These are phyloP conservation scores for Turritopsis rubra DNA, from an alignment of 30 jellyfish, hydroid and myxozoan species.

Conservation along the genomic window DNA sequence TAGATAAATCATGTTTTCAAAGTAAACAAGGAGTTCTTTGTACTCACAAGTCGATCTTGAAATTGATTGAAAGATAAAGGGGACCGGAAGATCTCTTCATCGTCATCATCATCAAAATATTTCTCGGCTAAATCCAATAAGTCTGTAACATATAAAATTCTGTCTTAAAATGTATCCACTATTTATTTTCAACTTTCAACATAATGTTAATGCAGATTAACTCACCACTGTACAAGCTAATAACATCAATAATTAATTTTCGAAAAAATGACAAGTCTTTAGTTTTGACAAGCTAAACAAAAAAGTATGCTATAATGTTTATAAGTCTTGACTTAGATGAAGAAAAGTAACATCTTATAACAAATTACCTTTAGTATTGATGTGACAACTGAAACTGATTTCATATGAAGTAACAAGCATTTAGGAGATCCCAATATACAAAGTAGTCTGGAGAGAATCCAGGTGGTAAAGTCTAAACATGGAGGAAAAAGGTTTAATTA, in stretches of 20 bases:
- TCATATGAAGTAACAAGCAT: slow-evolving; percentile 44
- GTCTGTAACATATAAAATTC: background rate
- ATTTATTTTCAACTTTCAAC: background rate
- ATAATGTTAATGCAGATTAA: background rate
- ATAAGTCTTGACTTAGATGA: too few species aligned
- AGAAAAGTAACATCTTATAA: too few species aligned
- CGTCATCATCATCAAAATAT: background rate
- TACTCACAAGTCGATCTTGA: background rate
- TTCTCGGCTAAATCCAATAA: background rate
- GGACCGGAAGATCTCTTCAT: background rate
- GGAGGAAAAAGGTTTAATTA: background rate
- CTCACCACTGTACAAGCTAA: slow-evolving; percentile 35
- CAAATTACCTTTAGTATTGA: slow-evolving; percentile 60
- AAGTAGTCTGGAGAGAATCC: slow-evolving; percentile 65
- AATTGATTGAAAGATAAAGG: background rate
- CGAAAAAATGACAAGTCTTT: slow-evolving; percentile 37
- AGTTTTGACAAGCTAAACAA: slow-evolving; percentile 38
- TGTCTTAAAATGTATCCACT: background rate
- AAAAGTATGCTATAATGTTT: too few species aligned
- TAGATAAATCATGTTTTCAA: too few species aligned
- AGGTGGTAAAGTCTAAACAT: slow-evolving; percentile 58
- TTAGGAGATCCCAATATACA: slow-evolving; percentile 45
- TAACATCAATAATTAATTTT: slow-evolving; percentile 32
- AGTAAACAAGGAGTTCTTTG: too few species aligned
- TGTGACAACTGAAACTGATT: slow-evolving; percentile 48